Evolutionary conservation across 2,888 invertebrate genomes (phyloP), one percentile per base, ranked within the genome.

Genomic region (Lasioglossum pauxillum): DNA sequence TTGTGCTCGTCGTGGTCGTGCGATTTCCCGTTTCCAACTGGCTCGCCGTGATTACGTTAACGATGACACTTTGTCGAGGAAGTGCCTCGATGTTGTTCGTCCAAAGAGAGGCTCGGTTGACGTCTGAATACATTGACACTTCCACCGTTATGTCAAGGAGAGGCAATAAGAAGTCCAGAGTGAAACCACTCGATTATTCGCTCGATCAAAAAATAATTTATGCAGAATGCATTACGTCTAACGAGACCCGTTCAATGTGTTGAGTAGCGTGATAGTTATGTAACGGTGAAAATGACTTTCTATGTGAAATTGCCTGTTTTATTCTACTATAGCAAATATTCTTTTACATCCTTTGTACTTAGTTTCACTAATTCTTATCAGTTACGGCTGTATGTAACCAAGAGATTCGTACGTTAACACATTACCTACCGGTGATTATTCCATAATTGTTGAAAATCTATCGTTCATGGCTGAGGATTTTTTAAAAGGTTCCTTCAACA

Each of bases 1-100:
- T 87, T 88, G 78, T 44, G 76, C 69, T 78, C 73, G 60, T 75
- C 60, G 60, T 74, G 49, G 38, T 16, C 27, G 67, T 49, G 49
- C 49, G 31, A 79, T 71, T 86, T 49, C 41, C n/a, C 44, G 57
- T 44, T 53, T 64, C 71, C 77, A 76, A 71, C 77, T 23, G 44
- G 53, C 27, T 19, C 49, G 72, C 19, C 44, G 31, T 73, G 57
- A 64, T 67, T 71, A 49, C 69, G 57, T 69, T 83, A 60, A 79
- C 35, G 67, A 83, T 44, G 38, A 2, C 53, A 27, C 38, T 35
- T 10, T 1, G 71, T 44, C 46, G 60, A 19, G 41, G 60, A 73
- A 76, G 53, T 27, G 64, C 27, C 5, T 10, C 7, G 46, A 67
- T 41, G 64, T 23, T 35, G 64, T 35, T 67, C 10, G 19, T 0